Conservation (phyloP, 2,113 vertebrate species). For the Stercorarius parasiticus region DNA sequence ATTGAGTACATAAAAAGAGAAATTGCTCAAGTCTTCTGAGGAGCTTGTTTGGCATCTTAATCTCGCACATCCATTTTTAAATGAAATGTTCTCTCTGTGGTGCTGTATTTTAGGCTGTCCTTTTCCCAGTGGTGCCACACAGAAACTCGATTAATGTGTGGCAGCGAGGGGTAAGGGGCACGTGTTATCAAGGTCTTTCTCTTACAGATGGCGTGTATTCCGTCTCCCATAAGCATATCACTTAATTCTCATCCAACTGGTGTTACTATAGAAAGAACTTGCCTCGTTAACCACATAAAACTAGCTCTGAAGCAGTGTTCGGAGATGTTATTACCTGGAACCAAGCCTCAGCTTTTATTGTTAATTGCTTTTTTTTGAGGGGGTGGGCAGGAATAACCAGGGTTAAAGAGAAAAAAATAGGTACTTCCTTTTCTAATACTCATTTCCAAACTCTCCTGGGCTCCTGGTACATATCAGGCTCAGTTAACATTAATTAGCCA, state of each 20-base stretch:
- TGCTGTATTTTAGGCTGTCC: neutral
- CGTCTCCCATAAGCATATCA: neutral
- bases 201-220: neutral
- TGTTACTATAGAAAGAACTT: neutral
- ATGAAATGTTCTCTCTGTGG: neutral
- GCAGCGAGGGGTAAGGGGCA: neutral
- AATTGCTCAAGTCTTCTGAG: neutral
- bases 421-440: neutral
- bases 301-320: neutral
- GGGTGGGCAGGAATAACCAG: neutral
- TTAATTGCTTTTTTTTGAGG: neutral
- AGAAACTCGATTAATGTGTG: neutral
- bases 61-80: fast-evolving
- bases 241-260: neutral
- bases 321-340: neutral
- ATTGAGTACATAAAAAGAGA: neutral
- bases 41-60: neutral
- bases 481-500: neutral
- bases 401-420: neutral
- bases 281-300: neutral
- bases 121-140: neutral
- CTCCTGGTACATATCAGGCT: neutral
- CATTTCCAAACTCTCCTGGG: neutral
- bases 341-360: neutral
- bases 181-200: neutral